Evolutionary conservation across 2,113 vertebrate genomes (phyloP).

Genomic region (Drymodes brunneopygia): DNA sequence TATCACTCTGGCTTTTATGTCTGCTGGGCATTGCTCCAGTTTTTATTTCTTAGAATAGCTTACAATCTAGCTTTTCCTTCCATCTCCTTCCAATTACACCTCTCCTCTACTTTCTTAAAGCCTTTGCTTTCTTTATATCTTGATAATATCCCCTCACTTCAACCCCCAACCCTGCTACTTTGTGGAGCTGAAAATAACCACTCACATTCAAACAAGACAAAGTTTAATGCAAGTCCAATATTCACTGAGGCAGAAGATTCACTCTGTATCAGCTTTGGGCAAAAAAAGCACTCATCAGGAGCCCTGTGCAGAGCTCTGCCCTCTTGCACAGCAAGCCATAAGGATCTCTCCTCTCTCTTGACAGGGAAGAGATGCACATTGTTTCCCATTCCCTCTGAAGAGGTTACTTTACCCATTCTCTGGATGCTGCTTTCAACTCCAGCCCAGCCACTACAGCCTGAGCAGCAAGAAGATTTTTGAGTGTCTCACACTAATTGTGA

Average conservation of each 20-base stretch:
- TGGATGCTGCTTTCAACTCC: background rate
- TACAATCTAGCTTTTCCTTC: background rate
- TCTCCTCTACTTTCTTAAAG: background rate
- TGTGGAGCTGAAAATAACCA: background rate
- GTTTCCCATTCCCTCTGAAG: background rate
- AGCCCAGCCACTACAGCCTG: background rate
- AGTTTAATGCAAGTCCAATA: background rate
- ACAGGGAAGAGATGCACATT: background rate
- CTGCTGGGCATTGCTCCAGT: background rate
- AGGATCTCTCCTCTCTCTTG: background rate
- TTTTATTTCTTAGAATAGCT: background rate
- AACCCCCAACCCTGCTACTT: background rate
- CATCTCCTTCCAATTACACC: background rate
- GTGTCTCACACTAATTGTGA: background rate
- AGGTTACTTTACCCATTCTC: background rate
- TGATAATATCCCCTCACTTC: background rate
- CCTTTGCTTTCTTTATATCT: background rate
- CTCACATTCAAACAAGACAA: background rate
- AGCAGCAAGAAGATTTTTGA: background rate
- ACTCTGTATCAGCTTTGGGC: background rate
- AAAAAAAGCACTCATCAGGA: background rate
- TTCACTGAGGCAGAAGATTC: background rate
- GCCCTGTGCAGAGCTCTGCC: background rate
- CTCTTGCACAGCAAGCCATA: background rate
- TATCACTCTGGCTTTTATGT: background rate